These are phyloP conservation scores for Samia ricini DNA, from an alignment of 1,140 invertebrate genomes.

Conservation along the genomic window DNA sequence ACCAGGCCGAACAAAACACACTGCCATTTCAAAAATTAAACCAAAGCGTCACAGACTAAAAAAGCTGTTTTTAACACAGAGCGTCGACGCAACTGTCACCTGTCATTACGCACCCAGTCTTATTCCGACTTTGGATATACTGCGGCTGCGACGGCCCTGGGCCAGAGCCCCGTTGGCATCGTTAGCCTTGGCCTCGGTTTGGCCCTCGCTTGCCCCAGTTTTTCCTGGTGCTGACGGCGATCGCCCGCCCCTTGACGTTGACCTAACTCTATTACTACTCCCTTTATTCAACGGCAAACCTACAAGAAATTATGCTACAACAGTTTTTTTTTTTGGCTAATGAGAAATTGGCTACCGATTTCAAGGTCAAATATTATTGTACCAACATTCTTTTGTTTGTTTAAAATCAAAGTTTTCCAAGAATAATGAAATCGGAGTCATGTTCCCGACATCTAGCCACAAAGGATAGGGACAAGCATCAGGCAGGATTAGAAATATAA, in stretches of 20 bases:
- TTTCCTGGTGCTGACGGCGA: constrained; percentile 66
- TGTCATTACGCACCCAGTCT: constrained; percentile 74
- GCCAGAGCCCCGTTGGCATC: constrained; percentile 42
- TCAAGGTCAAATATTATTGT: neutral
- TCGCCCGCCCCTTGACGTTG: constrained; percentile 66
- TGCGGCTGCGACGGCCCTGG: constrained; percentile 69
- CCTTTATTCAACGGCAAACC: constrained; percentile 75
- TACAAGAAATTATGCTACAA: constrained; percentile 67
- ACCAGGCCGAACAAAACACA: constrained; percentile 26
- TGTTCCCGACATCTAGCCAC: constrained; percentile 34
- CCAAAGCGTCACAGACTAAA: constrained; percentile 13
- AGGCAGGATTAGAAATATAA: constrained; percentile 52
- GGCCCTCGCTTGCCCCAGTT: constrained; percentile 44
- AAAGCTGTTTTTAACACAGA: constrained; percentile 45
- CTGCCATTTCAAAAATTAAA: constrained; percentile 24
- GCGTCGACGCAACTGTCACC: constrained; percentile 73
- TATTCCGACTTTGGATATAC: constrained; percentile 73
- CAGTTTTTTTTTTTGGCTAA: constrained; percentile 37
- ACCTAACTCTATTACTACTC: constrained; percentile 73
- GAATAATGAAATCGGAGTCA: constrained; percentile 27
- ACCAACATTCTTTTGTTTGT: neutral
- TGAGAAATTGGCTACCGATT: constrained; percentile 43
- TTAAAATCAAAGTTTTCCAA: neutral
- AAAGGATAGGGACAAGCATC: constrained; percentile 52
- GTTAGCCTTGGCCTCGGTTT: constrained; percentile 22